A percentile compares a stretch with the other conserved stretches of the same genome.
Evolutionary conservation across 1,140 invertebrate species (phyloP).

Genomic region (Acromyrmex echinatior): DNA sequence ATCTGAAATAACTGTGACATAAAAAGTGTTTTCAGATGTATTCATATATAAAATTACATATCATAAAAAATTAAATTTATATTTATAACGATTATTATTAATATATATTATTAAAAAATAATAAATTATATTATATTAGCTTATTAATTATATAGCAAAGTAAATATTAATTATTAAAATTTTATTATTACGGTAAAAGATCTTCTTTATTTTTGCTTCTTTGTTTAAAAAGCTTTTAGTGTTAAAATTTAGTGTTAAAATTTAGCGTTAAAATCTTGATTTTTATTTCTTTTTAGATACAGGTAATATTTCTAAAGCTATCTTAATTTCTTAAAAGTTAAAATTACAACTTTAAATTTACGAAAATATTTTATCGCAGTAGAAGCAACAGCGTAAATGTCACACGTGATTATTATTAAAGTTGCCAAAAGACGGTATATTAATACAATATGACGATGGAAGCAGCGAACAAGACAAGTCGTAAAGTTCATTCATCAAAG

Average conservation of each 20-base stretch:
- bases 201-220: not conserved
- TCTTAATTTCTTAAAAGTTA: not conserved
- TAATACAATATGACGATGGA: not conserved
- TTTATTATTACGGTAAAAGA: not conserved
- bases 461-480: not conserved
- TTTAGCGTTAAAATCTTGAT: not conserved
- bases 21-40: not conserved
- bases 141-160: not conserved
- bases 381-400: not conserved
- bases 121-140: not conserved
- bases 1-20: not conserved
- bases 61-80: not conserved
- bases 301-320: not conserved
- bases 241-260: no score
- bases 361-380: not conserved
- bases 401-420: slow-evolving; percentile 23
- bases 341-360: slow-evolving; percentile 2
- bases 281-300: not conserved
- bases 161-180: slow-evolving; percentile 4
- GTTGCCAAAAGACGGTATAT: slow-evolving; percentile 22
- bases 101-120: not conserved
- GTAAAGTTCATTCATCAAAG: slow-evolving; percentile 54
- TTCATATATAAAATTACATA: not conserved
- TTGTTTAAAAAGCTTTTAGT: not conserved
- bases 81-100: not conserved